Conservation (phyloP, 2,113 vertebrate genomes). For the Eonycteris spelaea region DNA sequence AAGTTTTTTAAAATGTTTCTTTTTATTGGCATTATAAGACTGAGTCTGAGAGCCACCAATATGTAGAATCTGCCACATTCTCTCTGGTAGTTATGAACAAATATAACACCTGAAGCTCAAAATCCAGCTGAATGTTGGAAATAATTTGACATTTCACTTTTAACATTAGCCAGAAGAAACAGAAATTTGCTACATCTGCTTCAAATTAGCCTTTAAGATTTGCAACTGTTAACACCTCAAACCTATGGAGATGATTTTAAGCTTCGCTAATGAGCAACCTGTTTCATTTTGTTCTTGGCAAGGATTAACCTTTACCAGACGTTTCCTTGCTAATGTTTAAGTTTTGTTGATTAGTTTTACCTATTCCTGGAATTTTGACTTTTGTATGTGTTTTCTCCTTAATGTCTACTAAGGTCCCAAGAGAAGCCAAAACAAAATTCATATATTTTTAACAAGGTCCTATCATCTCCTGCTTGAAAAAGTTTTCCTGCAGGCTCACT, state of each 20-base stretch:
- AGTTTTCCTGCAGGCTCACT: background rate
- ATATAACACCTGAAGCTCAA: background rate
- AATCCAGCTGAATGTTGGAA: background rate
- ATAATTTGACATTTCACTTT: constrained; percentile 53
- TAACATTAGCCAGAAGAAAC: constrained; percentile 39
- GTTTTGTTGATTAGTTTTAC: background rate
- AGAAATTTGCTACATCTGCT: constrained; percentile 23
- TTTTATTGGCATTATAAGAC: background rate
- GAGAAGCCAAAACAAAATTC: background rate
- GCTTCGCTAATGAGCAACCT: background rate
- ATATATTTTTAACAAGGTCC: background rate
- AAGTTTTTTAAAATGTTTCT: background rate
- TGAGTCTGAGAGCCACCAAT: background rate
- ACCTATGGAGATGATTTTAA: constrained; percentile 5
- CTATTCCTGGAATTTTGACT: constrained; percentile 7
- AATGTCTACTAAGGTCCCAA: background rate
- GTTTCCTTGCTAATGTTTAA: constrained; percentile 8
- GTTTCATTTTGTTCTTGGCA: constrained; percentile 37
- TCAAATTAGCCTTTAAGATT: constrained; percentile 19
- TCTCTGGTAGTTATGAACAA: background rate
- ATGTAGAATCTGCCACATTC: background rate
- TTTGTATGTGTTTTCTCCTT: background rate
- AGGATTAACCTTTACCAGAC: constrained; percentile 37
- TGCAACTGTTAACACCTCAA: constrained; percentile 7
- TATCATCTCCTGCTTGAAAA: background rate